A percentile compares a stretch with the other conserved stretches of the same genome.
Conservation (phyloP, 1,140 invertebrate genomes). For the Neodiprion fabricii region DNA sequence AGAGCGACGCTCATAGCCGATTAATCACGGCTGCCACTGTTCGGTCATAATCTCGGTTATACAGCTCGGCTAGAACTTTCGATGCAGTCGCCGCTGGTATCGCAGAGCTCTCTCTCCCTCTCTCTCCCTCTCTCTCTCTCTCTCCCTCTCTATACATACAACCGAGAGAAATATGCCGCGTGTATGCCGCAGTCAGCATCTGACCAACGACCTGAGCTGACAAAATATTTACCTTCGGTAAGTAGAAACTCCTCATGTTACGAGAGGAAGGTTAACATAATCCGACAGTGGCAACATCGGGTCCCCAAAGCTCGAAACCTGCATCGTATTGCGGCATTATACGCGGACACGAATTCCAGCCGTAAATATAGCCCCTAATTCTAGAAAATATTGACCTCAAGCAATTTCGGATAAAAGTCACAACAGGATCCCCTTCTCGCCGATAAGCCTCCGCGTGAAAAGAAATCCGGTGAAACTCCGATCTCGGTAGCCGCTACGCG, state of each 20-base stretch:
- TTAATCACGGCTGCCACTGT: too few species aligned
- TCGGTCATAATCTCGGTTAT: too few species aligned
- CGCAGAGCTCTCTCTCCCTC: too few species aligned
- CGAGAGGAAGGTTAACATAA: neutral
- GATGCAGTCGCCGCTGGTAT: too few species aligned
- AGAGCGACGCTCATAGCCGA: too few species aligned
- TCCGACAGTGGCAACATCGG: conserved; percentile 6
- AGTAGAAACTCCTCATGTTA: neutral
- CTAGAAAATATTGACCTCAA: neutral
- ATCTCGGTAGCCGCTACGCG: neutral
- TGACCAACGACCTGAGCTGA: neutral
- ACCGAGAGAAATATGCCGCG: too few species aligned
- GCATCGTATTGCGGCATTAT: too few species aligned
- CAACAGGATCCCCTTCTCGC: neutral
- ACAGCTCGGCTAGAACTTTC: too few species aligned
- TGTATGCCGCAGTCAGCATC: neutral
- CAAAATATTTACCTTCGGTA: conserved; percentile 2
- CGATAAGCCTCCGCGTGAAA: neutral
- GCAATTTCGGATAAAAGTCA: neutral
- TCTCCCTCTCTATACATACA: too few species aligned
- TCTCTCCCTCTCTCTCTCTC: too few species aligned
- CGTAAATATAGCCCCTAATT: neutral
- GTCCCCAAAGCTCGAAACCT: neutral
- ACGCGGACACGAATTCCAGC: neutral
- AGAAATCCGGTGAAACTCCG: neutral